Conservation (phyloP, 2,797 vertebrate species). For the Rhynchonycteris naso region DNA sequence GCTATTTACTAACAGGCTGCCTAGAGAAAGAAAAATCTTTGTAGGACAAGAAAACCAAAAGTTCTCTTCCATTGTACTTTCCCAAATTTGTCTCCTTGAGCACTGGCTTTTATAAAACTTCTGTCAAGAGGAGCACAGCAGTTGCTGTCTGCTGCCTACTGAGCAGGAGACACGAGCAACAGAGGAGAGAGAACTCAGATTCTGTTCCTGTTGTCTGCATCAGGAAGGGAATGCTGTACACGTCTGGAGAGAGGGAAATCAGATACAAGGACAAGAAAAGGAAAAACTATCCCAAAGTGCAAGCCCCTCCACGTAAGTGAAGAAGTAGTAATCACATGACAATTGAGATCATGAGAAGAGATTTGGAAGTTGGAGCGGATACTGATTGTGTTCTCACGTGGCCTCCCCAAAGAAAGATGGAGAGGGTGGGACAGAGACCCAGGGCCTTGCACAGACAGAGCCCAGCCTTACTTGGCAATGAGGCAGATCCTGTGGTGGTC, state of each 20-base stretch:
- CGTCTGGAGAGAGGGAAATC: not conserved
- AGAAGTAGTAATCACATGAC: not conserved
- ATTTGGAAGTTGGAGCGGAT: not conserved
- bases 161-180: not conserved
- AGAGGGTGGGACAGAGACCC: not conserved
- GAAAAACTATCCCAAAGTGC: not conserved
- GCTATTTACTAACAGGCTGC: not conserved
- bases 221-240: not conserved
- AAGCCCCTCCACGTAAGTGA: not conserved
- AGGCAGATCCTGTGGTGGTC: constrained; percentile 31
- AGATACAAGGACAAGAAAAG: not conserved
- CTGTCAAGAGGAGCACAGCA: not conserved
- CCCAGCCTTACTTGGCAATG: constrained; percentile 71
- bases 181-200: not conserved
- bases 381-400: not conserved
- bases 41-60: not conserved
- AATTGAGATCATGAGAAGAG: not conserved
- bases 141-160: not conserved
- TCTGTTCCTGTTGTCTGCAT: not conserved
- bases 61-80: not conserved
- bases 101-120: not conserved
- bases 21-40: not conserved
- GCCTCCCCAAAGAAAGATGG: not conserved
- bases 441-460: not conserved
- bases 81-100: not conserved